These are phyloP conservation scores for Oscheius sp. DNA, from an alignment of 2,888 invertebrate species.

Conservation along the genomic window DNA sequence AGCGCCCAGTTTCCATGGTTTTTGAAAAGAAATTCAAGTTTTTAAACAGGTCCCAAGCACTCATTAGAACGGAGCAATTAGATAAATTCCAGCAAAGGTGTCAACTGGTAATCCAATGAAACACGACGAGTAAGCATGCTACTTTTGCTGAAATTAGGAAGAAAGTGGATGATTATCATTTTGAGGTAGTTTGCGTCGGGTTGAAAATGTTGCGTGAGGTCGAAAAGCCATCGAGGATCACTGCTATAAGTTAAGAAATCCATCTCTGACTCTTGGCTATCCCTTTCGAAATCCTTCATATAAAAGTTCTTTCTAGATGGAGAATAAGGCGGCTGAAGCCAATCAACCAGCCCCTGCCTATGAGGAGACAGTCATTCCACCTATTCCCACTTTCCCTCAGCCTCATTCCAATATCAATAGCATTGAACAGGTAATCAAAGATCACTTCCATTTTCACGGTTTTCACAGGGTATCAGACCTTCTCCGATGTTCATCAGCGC, in stretches of 20 bases:
- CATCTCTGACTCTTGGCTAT: no score
- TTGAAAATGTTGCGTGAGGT: not conserved
- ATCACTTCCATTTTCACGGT: no score
- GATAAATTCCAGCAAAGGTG: no score
- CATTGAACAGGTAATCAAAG: constrained; percentile 9
- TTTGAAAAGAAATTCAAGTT: no score
- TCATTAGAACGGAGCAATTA: no score
- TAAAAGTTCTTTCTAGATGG: constrained; percentile 12
- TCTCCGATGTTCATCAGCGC: constrained; percentile 42
- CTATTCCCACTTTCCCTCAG: not conserved
- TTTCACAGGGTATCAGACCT: not conserved
- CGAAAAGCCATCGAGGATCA: no score
- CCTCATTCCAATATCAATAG: not conserved
- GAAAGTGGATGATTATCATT: no score
- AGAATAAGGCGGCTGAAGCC: constrained; percentile 28
- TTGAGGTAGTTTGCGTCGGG: not conserved
- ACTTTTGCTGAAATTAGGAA: not conserved
- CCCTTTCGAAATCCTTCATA: not conserved
- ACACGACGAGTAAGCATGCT: no score
- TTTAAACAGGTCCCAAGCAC: no score
- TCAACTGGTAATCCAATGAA: no score
- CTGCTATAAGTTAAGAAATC: no score
- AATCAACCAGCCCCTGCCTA: constrained; percentile 34
- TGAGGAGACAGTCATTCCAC: not conserved
- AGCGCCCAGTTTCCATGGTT: no score